Conservation (phyloP, 2,113 vertebrate genomes). For the Gallinago undulata region DNA sequence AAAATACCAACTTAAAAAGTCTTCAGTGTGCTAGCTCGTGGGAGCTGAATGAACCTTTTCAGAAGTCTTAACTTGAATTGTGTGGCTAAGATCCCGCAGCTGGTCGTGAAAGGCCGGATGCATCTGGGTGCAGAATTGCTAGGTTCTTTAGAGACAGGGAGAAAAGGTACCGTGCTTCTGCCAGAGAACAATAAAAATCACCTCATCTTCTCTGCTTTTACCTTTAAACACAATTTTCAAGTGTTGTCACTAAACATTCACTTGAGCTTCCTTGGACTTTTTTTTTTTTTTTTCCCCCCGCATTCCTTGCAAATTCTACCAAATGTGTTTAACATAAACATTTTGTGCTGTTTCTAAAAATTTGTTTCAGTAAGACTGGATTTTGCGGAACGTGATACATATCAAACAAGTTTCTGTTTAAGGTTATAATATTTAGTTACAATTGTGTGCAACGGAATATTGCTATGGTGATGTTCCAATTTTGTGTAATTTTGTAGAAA, state of each 20-base stretch:
- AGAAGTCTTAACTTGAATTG: not conserved
- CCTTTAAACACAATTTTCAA: not conserved
- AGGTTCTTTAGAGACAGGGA: not conserved
- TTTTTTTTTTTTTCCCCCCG: too few relatives aligned
- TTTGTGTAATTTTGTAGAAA: constrained; percentile 38
- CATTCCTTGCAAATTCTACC: not conserved
- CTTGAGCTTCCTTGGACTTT: not conserved
- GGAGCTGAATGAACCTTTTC: constrained; percentile 12
- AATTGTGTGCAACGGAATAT: not conserved
- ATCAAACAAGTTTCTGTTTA: not conserved
- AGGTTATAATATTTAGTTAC: not conserved
- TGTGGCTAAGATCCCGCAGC: not conserved
- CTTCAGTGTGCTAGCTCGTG: not conserved
- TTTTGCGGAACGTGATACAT: not conserved
- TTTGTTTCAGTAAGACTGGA: not conserved
- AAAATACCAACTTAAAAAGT: constrained; percentile 14
- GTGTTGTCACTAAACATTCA: not conserved
- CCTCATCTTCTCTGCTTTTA: not conserved
- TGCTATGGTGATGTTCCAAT: not conserved
- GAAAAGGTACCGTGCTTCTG: not conserved
- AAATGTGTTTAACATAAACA: not conserved
- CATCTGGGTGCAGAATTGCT: not conserved
- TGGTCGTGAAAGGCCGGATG: not conserved
- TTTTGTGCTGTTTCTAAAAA: not conserved
- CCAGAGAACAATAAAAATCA: not conserved